Percentiles rank a stretch among this genome's conserved stretches.
Evolutionary conservation across 2,113 vertebrate genomes (phyloP).

Genomic region (Leptosomus discolor): DNA sequence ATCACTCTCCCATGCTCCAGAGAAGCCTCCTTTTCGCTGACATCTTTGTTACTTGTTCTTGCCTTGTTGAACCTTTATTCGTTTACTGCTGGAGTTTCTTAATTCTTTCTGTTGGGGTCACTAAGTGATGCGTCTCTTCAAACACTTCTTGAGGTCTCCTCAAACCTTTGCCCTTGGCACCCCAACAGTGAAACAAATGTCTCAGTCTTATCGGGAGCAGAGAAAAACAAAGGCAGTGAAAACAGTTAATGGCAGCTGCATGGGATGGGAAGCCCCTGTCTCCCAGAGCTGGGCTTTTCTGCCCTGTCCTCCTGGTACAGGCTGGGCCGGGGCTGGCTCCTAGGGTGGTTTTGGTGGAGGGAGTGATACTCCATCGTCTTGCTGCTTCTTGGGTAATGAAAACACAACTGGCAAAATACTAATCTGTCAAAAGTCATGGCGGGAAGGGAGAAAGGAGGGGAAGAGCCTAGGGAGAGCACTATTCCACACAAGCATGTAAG

Average conservation of each 20-base stretch:
- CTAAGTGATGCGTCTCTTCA: neutral
- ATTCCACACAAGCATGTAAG: neutral
- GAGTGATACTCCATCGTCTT: rapidly evolving
- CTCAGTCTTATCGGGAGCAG: neutral
- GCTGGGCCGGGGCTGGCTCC: rapidly evolving
- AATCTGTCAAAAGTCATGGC: neutral
- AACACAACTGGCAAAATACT: neutral
- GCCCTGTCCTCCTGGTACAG: neutral
- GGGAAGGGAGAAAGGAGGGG: neutral
- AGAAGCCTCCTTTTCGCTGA: neutral
- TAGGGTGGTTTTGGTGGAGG: neutral
- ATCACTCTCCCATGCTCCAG: neutral
- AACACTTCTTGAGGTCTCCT: neutral
- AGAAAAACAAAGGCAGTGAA: neutral
- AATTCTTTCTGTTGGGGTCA: neutral
- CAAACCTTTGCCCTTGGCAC: neutral
- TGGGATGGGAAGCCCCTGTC: neutral
- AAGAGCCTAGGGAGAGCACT: neutral
- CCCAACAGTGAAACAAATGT: neutral
- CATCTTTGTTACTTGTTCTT: neutral
- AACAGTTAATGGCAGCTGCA: neutral
- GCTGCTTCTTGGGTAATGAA: neutral
- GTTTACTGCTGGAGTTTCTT: neutral
- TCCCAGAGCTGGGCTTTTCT: neutral
- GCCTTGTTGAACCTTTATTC: neutral